Evolutionary conservation across 2,113 vertebrate genomes (phyloP).

Genomic region (Anhinga rufa): DNA sequence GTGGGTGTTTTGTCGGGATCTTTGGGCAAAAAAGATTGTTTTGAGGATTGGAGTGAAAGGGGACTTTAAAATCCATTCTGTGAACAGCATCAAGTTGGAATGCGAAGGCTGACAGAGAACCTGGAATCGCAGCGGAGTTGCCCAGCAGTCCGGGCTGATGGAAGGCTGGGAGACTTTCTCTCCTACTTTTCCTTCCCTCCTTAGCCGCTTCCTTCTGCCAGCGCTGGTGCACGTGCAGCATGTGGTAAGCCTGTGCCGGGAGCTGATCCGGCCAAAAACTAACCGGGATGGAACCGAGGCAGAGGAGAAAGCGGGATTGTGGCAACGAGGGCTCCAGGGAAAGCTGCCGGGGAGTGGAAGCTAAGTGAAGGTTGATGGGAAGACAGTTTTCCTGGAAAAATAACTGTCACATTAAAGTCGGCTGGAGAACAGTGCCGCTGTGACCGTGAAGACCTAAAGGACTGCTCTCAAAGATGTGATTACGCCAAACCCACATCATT

Average conservation of each 20-base stretch:
- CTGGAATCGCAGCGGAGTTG: background rate
- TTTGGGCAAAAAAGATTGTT: background rate
- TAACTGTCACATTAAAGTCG: background rate
- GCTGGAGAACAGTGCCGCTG: background rate
- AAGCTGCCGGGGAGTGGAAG: background rate
- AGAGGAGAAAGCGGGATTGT: background rate
- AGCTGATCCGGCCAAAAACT: background rate
- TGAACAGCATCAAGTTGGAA: background rate
- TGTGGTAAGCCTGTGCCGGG: background rate
- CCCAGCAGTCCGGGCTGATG: rapidly evolving
- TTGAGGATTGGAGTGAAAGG: background rate
- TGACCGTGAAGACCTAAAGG: background rate
- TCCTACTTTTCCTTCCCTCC: background rate
- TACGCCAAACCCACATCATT: background rate
- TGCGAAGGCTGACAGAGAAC: background rate
- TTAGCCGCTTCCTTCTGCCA: background rate
- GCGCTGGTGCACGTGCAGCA: rapidly evolving
- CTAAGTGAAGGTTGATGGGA: rapidly evolving
- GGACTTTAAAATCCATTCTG: background rate
- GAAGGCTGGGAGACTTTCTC: background rate
- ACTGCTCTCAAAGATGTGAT: background rate
- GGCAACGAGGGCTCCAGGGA: background rate
- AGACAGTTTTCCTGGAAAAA: background rate
- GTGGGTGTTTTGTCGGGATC: rapidly evolving
- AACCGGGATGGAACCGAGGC: rapidly evolving